A percentile compares a stretch with the other conserved stretches of the same genome.
Conservation (phyloP, 2,113 vertebrate genomes). For the Paramisgurnus dabryanus region DNA sequence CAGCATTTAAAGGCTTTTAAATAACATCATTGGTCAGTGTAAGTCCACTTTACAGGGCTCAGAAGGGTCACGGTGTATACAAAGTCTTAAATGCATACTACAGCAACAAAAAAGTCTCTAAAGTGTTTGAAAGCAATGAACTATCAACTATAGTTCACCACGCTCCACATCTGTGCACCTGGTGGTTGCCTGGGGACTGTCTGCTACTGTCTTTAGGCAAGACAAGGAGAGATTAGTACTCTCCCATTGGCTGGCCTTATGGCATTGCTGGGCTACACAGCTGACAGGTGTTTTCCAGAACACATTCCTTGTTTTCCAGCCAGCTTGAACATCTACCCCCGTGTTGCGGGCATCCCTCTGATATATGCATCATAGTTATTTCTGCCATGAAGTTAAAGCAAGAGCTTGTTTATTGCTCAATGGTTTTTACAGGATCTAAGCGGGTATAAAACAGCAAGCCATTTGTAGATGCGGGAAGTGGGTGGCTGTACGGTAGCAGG, state of each 20-base stretch:
- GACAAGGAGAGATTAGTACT: slow-evolving; percentile 55
- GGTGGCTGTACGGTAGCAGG: background rate
- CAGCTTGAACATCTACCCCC: slow-evolving; percentile 31
- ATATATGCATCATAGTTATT: slow-evolving; percentile 18
- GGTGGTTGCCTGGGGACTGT: slow-evolving; percentile 58
- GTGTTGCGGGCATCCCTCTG: background rate
- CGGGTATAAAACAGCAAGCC: slow-evolving; percentile 21
- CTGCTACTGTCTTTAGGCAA: slow-evolving; percentile 19
- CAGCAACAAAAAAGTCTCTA: background rate
- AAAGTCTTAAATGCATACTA: background rate
- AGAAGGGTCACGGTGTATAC: slow-evolving; percentile 13
- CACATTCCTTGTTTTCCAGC: slow-evolving; percentile 62
- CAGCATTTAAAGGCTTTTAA: background rate
- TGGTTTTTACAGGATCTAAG: slow-evolving; percentile 25
- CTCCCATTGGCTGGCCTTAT: slow-evolving; percentile 58
- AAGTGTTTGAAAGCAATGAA: background rate
- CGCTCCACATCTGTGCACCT: slow-evolving; percentile 62
- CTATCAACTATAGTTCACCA: background rate
- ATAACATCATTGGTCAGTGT: background rate
- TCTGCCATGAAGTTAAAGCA: slow-evolving; percentile 20
- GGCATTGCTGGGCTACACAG: slow-evolving; percentile 61
- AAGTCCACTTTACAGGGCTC: slow-evolving; percentile 17
- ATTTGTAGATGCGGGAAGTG: background rate
- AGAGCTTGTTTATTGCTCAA: slow-evolving; percentile 25
- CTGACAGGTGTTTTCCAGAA: slow-evolving; percentile 75